Conservation (phyloP, 2,888 invertebrate genomes). For the Troides helena region DNA sequence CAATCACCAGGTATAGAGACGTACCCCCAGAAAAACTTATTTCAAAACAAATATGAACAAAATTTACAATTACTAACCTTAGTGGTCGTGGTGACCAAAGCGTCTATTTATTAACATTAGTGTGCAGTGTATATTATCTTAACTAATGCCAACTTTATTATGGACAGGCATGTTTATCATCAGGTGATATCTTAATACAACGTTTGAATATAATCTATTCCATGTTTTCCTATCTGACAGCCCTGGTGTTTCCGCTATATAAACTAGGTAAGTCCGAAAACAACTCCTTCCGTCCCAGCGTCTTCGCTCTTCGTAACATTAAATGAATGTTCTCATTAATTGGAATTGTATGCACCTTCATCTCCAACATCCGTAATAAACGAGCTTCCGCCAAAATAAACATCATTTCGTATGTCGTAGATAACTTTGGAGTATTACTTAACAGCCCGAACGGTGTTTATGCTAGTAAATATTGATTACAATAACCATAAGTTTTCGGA, state of each 20-base stretch:
- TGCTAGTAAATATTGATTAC: slow-evolving; percentile 20
- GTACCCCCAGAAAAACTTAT: no score
- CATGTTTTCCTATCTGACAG: slow-evolving; percentile 2
- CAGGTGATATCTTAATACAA: neutral
- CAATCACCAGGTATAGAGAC: no score
- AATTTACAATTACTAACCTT: no score
- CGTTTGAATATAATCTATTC: neutral
- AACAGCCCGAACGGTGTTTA: neutral
- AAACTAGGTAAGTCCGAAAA: slow-evolving; percentile 29
- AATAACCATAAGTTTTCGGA: slow-evolving; percentile 12
- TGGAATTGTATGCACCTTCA: slow-evolving; percentile 31
- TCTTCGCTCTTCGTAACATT: slow-evolving; percentile 31
- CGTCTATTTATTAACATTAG: no score
- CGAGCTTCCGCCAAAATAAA: slow-evolving; percentile 34
- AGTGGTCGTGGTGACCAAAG: no score
- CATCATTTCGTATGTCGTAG: slow-evolving; percentile 25
- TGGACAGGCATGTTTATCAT: no score
- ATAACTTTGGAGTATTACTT: slow-evolving; percentile 17
- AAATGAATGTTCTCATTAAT: slow-evolving; percentile 34
- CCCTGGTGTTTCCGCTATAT: slow-evolving; percentile 27
- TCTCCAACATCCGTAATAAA: slow-evolving; percentile 28
- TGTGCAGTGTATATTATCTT: no score
- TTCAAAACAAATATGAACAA: no score
- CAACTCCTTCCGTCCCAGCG: slow-evolving; percentile 29
- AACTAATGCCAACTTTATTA: no score